A percentile compares a stretch with the other conserved stretches of the same genome.
Conservation (phyloP, 2,888 invertebrate species). For the Ptilodon capucinus region DNA sequence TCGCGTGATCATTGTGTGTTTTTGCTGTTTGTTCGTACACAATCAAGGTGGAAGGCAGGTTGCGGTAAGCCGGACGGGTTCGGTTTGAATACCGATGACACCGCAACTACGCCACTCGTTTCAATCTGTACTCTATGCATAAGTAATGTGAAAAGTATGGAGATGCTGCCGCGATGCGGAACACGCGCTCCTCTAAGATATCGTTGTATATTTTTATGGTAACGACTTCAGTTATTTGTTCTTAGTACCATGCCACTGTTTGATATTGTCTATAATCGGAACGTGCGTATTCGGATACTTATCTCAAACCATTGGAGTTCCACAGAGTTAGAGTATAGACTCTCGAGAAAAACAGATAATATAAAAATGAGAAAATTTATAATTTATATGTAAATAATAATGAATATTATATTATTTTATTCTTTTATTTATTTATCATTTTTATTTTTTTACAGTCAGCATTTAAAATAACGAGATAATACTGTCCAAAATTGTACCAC, state of each 20-base stretch:
- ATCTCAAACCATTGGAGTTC: too few species aligned
- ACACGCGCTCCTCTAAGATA: slow-evolving; percentile 71
- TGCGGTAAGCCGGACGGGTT: slow-evolving; percentile 51
- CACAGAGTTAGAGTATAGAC: too few species aligned
- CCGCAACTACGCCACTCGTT: slow-evolving; percentile 70
- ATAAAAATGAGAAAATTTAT: background rate
- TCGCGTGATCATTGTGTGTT: background rate
- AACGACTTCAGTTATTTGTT: slow-evolving; percentile 71
- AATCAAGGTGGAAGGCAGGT: slow-evolving; percentile 33
- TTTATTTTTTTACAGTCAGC: too few species aligned
- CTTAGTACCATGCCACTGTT: slow-evolving; percentile 36
- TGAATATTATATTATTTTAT: too few species aligned
- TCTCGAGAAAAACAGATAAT: too few species aligned
- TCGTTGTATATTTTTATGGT: slow-evolving; percentile 74
- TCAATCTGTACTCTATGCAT: slow-evolving; percentile 82
- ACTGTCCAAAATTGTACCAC: too few species aligned
- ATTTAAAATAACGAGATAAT: too few species aligned
- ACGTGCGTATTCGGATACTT: background rate
- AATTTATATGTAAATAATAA: background rate
- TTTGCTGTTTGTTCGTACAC: background rate
- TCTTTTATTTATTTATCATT: too few species aligned
- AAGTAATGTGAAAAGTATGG: slow-evolving; percentile 81
- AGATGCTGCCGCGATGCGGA: slow-evolving; percentile 66
- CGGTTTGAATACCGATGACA: slow-evolving; percentile 78
- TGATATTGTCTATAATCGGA: background rate